Evolutionary conservation across 53 echinoderm and acorn worm species (phyloP), one percentile per base, ranked within the genome.

Genomic region (Patiria pectinifera): DNA sequence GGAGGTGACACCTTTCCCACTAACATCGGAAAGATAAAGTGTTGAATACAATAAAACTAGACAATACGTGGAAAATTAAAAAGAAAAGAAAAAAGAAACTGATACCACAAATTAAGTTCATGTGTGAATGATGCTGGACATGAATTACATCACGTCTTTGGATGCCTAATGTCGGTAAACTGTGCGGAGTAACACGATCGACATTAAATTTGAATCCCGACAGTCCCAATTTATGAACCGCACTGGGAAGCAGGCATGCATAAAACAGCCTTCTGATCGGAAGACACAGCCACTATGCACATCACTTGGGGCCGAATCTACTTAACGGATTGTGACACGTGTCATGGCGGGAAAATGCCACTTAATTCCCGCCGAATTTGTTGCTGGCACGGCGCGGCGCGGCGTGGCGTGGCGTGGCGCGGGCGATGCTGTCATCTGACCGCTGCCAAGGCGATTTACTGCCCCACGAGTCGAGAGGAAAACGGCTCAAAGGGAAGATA

Each of bases 311-410:
- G 84, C 84, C 69, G 84, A 84, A 19, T 69, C 84, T 45, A 45
- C 45, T 84, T 62, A 66, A 66, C 25, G 45, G 63, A 84, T 69
- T 84, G 84, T 84, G 62, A 84, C 84, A 84, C 84, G 84, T 84
- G 84, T 69, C 84, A 35, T 26, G 84, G 63, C 84, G 83, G 84
- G 43, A 84, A 84, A 84, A 35, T 66, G 84, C 84, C 69, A 69
- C 84, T 84, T 83, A 58, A 58, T 83, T 84, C 84, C 84, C 84
- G 84, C 84, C 66, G 69, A 84, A 66, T 84, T 45, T 84, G 84
- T 44, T 84, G 84, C 84, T 62, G 44, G 69, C 63, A 84, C 84
- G 84, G 63, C 44, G 25, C 83, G 59, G 11, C 19, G 59, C 35
- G 53, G 11, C 53, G 53, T 8, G 53, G 53, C 49, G 49, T 24